Evolutionary conservation across 1,140 invertebrate genomes (phyloP), one percentile per base, ranked within the genome.

Genomic region (Chrysomallon squamiferum): DNA sequence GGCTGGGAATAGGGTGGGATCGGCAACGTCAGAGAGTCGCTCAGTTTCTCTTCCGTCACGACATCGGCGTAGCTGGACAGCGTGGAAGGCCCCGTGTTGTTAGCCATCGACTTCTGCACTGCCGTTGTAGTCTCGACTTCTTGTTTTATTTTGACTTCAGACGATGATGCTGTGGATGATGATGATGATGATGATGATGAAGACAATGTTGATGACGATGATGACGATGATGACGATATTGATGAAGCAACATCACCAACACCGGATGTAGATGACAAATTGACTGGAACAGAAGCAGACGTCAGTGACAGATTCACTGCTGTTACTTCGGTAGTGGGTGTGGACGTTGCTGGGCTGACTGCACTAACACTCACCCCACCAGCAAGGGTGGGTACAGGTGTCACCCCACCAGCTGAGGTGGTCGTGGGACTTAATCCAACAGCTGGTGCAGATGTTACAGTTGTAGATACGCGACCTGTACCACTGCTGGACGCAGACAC

Each of bases 21-120:
- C 4, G 77, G 71, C 30, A 82, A 43, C 33, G 62, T 82, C 18
- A 79, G 60, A 4, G 77, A 80, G 52, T 74, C 69, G 49, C 75
- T 76, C 15, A 78, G 63, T 15, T 73, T 72, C 9, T 76, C 69
- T 9, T 65, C 69, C 22, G 41, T 45, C 4, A 71, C 50, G 25
- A 54, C 18, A 18, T 25, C 25, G 0, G 3, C 50, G 29, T 54
- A 30, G 29, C 25, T 54, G 18, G 29, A 54, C 25, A 54, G 25
- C 13, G 15, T 15, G 22, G 50, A 54, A 54, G 35, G 35, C 15
- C 15, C 35, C 35, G 35, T 15, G 15, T 15, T 38, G n/a, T n/a
- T n/a, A n/a, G n/a, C n/a, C 6, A 38, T 38, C 35, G 35, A 38
- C 5, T 15, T 15, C 5, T 5, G 35, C 6, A 15, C 6, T 38